Evolutionary conservation across 2,113 vertebrate species (phyloP).

Genomic region (Scytalopus superciliaris): DNA sequence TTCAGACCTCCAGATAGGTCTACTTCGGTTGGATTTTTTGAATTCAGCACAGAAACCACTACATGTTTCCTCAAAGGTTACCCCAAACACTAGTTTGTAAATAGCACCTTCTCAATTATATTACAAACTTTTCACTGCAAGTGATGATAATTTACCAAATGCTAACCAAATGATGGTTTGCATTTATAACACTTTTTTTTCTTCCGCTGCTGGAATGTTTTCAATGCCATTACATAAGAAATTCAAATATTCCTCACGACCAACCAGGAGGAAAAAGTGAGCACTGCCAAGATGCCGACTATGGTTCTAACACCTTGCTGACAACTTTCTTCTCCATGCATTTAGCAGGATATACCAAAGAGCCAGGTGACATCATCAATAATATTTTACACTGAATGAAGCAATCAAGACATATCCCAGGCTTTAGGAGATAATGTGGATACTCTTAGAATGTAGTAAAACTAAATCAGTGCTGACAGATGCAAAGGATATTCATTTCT

Average conservation of each 20-base stretch:
- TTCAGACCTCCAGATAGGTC: background rate
- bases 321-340: background rate
- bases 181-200: background rate
- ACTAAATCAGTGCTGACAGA: background rate
- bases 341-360: background rate
- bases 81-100: background rate
- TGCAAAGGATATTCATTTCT: background rate
- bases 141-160: background rate
- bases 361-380: background rate
- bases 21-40: background rate
- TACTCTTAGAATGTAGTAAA: background rate
- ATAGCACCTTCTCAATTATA: background rate
- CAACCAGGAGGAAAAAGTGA: background rate
- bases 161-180: background rate
- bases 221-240: background rate
- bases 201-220: background rate
- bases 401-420: fast-evolving
- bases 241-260: background rate
- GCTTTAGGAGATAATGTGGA: background rate
- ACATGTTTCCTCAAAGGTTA: background rate
- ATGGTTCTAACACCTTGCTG: background rate
- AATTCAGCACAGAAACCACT: background rate
- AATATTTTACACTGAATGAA: background rate
- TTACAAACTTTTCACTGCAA: background rate
- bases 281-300: background rate